phyloP scores from a whole-genome alignment of 1,140 invertebrate genomes.

The Atta colombica region DNA sequence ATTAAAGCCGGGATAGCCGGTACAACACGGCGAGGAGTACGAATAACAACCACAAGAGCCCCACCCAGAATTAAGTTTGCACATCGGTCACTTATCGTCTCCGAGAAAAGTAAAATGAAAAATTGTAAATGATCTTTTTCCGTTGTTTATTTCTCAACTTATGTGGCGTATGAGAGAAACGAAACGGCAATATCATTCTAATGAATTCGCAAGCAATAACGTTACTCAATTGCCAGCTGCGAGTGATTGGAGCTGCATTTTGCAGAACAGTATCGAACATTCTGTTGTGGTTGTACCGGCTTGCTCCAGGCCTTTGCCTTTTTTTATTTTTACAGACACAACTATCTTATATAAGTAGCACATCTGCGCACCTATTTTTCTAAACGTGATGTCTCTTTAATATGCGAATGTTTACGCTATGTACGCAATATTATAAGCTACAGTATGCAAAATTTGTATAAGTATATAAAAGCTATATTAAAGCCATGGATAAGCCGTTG shows the following conservation, averaged over 20 bases:
- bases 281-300: conserved; percentile 86
- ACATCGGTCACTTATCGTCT: conserved; percentile 52
- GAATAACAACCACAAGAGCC: conserved; percentile 72
- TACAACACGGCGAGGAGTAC: conserved; percentile 82
- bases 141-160: background rate
- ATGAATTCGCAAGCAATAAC: conserved; percentile 34
- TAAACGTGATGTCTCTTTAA: background rate
- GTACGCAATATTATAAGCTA: conserved; percentile 31
- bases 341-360: conserved; percentile 8
- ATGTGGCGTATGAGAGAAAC: conserved; percentile 9
- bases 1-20: conserved; percentile 84
- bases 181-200: conserved; percentile 15
- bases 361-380: background rate
- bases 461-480: conserved; percentile 56
- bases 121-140: conserved; percentile 9
- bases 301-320: conserved; percentile 84
- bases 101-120: background rate
- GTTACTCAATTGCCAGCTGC: conserved; percentile 83
- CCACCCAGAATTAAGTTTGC: conserved; percentile 24
- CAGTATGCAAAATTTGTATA: conserved; percentile 28
- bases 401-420: conserved; percentile 24
- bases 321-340: conserved; percentile 19
- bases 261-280: conserved; percentile 74
- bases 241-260: conserved; percentile 86
- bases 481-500: conserved; percentile 75